These are phyloP conservation scores for Meloidogyne hapla DNA, from an alignment of 1,140 invertebrate genomes.

Conservation along the genomic window DNA sequence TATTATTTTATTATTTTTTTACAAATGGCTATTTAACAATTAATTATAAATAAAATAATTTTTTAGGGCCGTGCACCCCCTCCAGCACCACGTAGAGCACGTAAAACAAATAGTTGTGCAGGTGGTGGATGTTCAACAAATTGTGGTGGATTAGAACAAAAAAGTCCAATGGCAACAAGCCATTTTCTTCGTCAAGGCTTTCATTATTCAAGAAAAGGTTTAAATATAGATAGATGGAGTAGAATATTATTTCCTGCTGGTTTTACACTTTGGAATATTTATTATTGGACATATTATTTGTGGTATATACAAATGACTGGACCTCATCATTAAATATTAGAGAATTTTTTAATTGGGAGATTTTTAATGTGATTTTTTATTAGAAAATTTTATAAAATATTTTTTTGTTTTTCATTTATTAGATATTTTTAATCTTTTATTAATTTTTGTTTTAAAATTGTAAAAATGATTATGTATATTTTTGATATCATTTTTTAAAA, in stretches of 20 bases:
- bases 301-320: slow-evolving; percentile 27
- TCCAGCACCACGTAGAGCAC: slow-evolving; percentile 19
- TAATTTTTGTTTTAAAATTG: no score
- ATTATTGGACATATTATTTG: slow-evolving; percentile 54
- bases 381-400: no score
- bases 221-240: slow-evolving; percentile 54
- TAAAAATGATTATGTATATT: no score
- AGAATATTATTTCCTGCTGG: slow-evolving; percentile 48
- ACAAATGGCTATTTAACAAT: no score
- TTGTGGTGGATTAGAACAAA: not conserved
- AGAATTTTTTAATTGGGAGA: no score
- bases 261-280: slow-evolving; percentile 56
- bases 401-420: no score
- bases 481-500: no score
- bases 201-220: slow-evolving; percentile 52
- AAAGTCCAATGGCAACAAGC: slow-evolving; percentile 31
- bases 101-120: slow-evolving; percentile 10
- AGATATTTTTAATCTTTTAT: no score
- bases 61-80: not conserved
- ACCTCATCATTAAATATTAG: not conserved
- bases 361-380: no score
- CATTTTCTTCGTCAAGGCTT: slow-evolving; percentile 49
- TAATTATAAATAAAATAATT: not conserved
- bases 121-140: not conserved
- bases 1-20: no score